Evolutionary conservation across 2,888 invertebrate genomes (phyloP).

Genomic region (Bhutanitis thaidina): DNA sequence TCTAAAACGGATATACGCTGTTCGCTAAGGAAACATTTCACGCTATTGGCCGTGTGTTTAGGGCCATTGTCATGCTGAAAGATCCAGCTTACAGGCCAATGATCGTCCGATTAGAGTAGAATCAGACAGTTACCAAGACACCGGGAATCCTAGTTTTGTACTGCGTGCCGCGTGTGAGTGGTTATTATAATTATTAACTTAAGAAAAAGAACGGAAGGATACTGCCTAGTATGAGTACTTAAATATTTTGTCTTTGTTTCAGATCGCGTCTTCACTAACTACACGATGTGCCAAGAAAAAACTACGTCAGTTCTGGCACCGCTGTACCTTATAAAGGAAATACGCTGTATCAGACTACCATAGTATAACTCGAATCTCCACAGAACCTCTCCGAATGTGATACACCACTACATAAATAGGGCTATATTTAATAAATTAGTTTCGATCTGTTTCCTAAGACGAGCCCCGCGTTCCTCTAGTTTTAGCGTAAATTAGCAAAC

Average conservation of each 20-base stretch:
- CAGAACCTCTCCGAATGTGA: conserved; percentile 41
- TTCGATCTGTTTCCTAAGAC: conserved; percentile 27
- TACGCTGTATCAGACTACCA: neutral
- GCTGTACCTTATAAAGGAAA: neutral
- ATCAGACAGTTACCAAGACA: too few relatives aligned
- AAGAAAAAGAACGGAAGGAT: too few relatives aligned
- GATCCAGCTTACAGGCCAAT: too few relatives aligned
- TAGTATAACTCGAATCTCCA: conserved; percentile 31
- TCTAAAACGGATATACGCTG: too few relatives aligned
- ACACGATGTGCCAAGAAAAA: conserved; percentile 17
- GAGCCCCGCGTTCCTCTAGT: conserved; percentile 60
- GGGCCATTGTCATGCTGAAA: too few relatives aligned
- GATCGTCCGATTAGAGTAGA: too few relatives aligned
- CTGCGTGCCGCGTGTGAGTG: too few relatives aligned
- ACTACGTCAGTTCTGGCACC: conserved; percentile 1
- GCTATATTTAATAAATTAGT: conserved; percentile 37
- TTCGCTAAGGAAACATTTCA: too few relatives aligned
- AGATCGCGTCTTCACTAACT: conserved; percentile 14
- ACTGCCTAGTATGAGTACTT: too few relatives aligned
- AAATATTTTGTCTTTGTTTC: conserved; percentile 18
- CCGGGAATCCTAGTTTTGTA: too few relatives aligned
- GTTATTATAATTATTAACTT: too few relatives aligned
- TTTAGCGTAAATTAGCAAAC: conserved; percentile 59
- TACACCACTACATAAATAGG: conserved; percentile 37
- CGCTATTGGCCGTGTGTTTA: too few relatives aligned